A percentile compares a stretch with the other conserved stretches of the same genome.
Conservation (phyloP, 2,888 invertebrate genomes). For the Melipona beecheii region DNA sequence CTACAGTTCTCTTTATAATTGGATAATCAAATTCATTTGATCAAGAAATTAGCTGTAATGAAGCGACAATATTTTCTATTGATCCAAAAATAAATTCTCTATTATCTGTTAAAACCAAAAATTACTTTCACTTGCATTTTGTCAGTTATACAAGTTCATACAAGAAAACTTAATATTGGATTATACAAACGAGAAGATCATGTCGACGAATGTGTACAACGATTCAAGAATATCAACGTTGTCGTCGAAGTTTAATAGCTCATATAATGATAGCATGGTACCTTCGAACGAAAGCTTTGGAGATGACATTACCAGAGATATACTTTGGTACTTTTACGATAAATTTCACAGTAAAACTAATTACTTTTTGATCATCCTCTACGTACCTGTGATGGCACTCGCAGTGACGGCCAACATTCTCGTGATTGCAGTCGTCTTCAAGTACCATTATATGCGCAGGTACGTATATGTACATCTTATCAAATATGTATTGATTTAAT, state of each 20-base stretch:
- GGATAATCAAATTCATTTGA: constrained; percentile 25
- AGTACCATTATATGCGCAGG: constrained; percentile 89
- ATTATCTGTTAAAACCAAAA: constrained; percentile 2
- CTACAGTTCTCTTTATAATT: background rate
- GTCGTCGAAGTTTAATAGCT: constrained; percentile 14
- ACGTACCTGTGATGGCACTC: constrained; percentile 87
- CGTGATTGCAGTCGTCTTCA: constrained; percentile 88
- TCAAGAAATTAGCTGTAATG: background rate
- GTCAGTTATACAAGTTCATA: background rate
- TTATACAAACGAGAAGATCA: background rate
- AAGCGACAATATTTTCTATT: no score
- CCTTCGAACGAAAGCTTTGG: constrained; percentile 56
- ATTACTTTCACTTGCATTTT: constrained; percentile 26
- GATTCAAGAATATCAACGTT: constrained; percentile 15
- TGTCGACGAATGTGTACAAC: constrained; percentile 16
- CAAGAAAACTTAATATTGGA: background rate
- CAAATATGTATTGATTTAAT: background rate
- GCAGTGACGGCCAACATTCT: constrained; percentile 88
- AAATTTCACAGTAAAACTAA: constrained; percentile 70
- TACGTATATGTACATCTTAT: constrained; percentile 80
- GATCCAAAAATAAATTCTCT: background rate
- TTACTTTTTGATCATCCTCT: constrained; percentile 86
- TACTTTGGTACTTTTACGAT: constrained; percentile 70
- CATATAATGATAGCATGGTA: constrained; percentile 4
- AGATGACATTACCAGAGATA: constrained; percentile 62